Evolutionary conservation across 2,797 vertebrate genomes (phyloP).

Genomic region (Oryzias sinensis): DNA sequence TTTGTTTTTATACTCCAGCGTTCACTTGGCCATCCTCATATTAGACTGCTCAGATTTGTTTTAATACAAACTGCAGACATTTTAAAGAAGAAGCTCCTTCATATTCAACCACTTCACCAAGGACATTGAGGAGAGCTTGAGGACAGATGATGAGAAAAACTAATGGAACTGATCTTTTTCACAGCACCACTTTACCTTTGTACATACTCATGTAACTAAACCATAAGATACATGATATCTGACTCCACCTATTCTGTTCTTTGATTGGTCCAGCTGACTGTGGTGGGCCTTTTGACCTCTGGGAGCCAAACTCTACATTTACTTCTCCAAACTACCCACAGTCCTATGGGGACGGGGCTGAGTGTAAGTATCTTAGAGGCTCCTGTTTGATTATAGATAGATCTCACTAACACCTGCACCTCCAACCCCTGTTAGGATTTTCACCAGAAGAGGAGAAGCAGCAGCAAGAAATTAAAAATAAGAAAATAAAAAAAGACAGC

Average conservation of each 20-base stretch:
- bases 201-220: background rate
- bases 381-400: background rate
- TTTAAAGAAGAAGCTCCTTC: too few relatives aligned
- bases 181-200: background rate
- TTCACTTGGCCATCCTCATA: too few relatives aligned
- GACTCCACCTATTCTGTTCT: background rate
- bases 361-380: conserved; percentile 77
- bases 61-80: too few relatives aligned
- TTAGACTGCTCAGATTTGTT: too few relatives aligned
- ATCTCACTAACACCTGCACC: background rate
- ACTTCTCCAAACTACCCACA: conserved; percentile 83
- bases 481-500: too few relatives aligned
- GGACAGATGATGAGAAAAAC: too few relatives aligned
- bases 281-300: conserved; percentile 85
- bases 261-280: conserved; percentile 81
- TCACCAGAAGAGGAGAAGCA: too few relatives aligned
- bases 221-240: background rate
- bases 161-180: too few relatives aligned
- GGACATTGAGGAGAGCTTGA: too few relatives aligned
- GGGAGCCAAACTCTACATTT: conserved; percentile 87
- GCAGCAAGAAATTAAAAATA: too few relatives aligned
- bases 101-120: too few relatives aligned
- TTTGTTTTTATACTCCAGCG: too few relatives aligned
- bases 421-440: background rate
- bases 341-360: conserved; percentile 78